Base-by-base conservation (phyloP, 2,888 invertebrate species). In the Mystacides longicornis region DNA sequence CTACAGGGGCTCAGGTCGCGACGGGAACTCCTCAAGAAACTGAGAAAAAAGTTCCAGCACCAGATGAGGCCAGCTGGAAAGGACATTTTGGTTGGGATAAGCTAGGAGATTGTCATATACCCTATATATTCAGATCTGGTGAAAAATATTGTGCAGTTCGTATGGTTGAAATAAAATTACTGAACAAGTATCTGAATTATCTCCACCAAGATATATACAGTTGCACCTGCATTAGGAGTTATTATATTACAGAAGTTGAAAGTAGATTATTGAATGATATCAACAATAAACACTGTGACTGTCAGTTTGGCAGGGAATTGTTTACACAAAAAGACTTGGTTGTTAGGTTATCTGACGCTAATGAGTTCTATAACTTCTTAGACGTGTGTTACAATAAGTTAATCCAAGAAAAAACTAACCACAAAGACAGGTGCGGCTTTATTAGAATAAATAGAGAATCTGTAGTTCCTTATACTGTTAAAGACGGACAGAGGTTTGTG, bases 81-180 rank as follows among this genome's bases (percentile, higher is more conserved):
- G 87, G 89, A 42, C 83, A 89, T 66, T 96, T 95, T 70, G 93
- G 93, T 52, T 96, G 95, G 95, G 86, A 87, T 58, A 86, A 86
- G 64, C 82, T 95, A 50, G 93, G 91, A 59, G 88, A 88, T 66
- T 83, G 83, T 64, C 85, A 86, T 70, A 89, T 96, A 67, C 96
- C 96, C 1, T 94, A 89, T 70, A 89, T 96, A 62, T 85, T 87
- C 67, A 81, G 96, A 19, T 82, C 85, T 51, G 81, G 84, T 18
- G 91, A 91, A 68, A 88, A 88, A 69, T 95, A 90, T 70, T 91
- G 93, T 68, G 89, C 94, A n/a, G 94, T 96, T 51, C 81, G 93
- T 54, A 93, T 96, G 84, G 89, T 95, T 21, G 96, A 96, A 71
- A 82, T 86, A 66, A 94, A 94, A 71, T 79, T 94, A 48, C 79